phyloP scores from a whole-genome alignment of 2,888 invertebrate species.

The Taphrorychus bicolor region DNA sequence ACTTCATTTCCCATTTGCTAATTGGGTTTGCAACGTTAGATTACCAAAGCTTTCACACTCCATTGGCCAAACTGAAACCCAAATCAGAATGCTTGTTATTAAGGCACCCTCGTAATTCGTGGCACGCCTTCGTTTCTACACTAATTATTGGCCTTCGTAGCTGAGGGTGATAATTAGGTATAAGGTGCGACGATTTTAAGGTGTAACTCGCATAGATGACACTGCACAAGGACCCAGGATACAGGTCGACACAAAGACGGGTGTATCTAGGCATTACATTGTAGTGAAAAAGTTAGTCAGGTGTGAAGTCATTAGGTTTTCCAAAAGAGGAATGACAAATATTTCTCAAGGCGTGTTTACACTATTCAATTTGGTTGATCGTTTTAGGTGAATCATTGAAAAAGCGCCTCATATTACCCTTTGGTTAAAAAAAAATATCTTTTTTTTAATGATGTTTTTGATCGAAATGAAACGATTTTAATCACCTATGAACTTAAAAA shows the following conservation, averaged over 20 bases:
- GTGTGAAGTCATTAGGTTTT: conserved; percentile 1
- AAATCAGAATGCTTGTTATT: too few relatives aligned
- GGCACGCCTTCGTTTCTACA: background rate
- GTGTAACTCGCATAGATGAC: conserved; percentile 28
- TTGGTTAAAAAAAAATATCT: too few relatives aligned
- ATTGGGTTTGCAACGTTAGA: background rate
- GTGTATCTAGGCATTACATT: background rate
- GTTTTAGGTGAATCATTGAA: too few relatives aligned
- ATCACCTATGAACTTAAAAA: too few relatives aligned
- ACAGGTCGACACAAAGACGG: conserved; percentile 13
- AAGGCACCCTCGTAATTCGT: background rate
- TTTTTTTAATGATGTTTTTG: too few relatives aligned
- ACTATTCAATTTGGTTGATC: too few relatives aligned
- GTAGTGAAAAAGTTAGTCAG: background rate
- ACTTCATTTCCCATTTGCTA: background rate
- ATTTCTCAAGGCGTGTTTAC: too few relatives aligned
- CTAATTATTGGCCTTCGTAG: conserved; percentile 12
- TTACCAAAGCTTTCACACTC: background rate
- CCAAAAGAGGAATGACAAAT: too few relatives aligned
- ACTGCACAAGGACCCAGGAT: conserved; percentile 30
- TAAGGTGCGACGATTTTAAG: conserved; percentile 29
- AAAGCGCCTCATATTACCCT: too few relatives aligned
- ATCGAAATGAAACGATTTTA: too few relatives aligned
- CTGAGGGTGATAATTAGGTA: conserved; percentile 13
- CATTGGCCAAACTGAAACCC: background rate